phyloP scores from a whole-genome alignment of 2,888 invertebrate genomes.

The Campoletis raptor region DNA sequence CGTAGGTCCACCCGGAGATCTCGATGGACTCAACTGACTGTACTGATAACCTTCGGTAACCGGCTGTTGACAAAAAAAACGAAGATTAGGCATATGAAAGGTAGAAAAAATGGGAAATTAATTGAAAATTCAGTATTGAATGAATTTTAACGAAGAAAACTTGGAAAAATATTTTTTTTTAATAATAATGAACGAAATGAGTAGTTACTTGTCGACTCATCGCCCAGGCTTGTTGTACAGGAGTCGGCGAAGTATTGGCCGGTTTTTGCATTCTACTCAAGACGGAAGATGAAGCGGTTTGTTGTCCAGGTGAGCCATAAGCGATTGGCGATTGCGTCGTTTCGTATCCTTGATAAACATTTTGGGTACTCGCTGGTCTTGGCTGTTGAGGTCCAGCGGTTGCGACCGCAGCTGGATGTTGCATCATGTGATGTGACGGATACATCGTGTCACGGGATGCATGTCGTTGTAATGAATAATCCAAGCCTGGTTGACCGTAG shows the following conservation, averaged over 20 bases:
- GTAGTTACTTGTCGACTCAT: constrained; percentile 86
- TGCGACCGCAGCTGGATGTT: constrained; percentile 82
- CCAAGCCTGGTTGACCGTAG: constrained; percentile 87
- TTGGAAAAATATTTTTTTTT: too few relatives aligned
- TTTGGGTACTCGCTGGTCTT: constrained; percentile 90
- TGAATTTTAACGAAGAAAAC: background rate
- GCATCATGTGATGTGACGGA: constrained; percentile 87
- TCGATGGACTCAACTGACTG: constrained; percentile 91
- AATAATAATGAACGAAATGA: background rate
- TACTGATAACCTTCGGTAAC: constrained; percentile 90
- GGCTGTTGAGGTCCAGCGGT: constrained; percentile 86
- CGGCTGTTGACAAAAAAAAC: constrained; percentile 83
- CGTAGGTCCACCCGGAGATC: constrained; percentile 94
- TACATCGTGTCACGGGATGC: constrained; percentile 86
- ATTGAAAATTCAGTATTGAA: background rate
- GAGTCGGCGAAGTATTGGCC: constrained; percentile 90
- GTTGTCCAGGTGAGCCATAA: constrained; percentile 88
- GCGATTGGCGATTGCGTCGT: constrained; percentile 91
- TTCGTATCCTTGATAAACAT: constrained; percentile 91
- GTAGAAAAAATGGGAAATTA: background rate
- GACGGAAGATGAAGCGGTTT: constrained; percentile 87
- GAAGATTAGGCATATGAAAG: constrained; percentile 33
- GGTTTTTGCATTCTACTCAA: constrained; percentile 89
- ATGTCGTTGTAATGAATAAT: constrained; percentile 90
- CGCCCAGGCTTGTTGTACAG: constrained; percentile 89